Percentiles rank a stretch among this genome's conserved stretches.
These are phyloP conservation scores for Chloroclystis v-ata DNA, from an alignment of 2,888 invertebrate genomes.

Conservation along the genomic window DNA sequence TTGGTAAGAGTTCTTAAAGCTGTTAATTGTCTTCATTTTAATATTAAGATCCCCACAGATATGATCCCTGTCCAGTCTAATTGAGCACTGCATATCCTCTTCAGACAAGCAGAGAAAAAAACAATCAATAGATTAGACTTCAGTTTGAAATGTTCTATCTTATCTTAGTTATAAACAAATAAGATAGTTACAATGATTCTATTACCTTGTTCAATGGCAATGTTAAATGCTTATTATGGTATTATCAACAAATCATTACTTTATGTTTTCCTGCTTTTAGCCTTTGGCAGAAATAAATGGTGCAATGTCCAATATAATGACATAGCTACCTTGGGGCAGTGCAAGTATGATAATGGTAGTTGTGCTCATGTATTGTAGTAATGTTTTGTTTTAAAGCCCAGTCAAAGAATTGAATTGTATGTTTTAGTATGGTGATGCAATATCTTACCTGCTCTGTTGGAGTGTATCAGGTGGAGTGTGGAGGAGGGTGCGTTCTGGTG, in stretches of 20 bases:
- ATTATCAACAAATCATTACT: constrained; percentile 14
- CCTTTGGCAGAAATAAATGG: constrained; percentile 13
- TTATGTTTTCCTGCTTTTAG: constrained; percentile 24
- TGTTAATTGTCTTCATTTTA: constrained; percentile 71
- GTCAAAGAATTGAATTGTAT: constrained; percentile 6
- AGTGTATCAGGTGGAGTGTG: constrained; percentile 64
- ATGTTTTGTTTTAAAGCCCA: constrained; percentile 1
- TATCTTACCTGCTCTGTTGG: constrained; percentile 31
- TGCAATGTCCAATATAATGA: constrained; percentile 15
- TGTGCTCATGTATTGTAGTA: neutral
- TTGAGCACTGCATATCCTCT: constrained; percentile 74
- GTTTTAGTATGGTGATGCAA: constrained; percentile 38
- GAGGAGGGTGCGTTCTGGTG: constrained; percentile 59
- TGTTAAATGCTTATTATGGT: constrained; percentile 12
- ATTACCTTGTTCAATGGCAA: constrained; percentile 3
- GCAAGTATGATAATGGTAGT: constrained; percentile 5
- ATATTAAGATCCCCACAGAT: constrained; percentile 61
- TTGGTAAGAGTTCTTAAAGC: constrained; percentile 68
- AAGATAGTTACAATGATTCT: neutral
- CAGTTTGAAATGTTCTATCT: constrained; percentile 7
- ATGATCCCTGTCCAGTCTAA: constrained; percentile 64
- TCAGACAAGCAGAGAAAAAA: constrained; percentile 61
- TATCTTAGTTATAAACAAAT: constrained; percentile 4
- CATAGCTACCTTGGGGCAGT: constrained; percentile 11
- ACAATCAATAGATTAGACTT: constrained; percentile 41